Evolutionary conservation across 2,797 vertebrate species (phyloP), one percentile per base, ranked within the genome.

Genomic region (Schizothorax lantsangensis): DNA sequence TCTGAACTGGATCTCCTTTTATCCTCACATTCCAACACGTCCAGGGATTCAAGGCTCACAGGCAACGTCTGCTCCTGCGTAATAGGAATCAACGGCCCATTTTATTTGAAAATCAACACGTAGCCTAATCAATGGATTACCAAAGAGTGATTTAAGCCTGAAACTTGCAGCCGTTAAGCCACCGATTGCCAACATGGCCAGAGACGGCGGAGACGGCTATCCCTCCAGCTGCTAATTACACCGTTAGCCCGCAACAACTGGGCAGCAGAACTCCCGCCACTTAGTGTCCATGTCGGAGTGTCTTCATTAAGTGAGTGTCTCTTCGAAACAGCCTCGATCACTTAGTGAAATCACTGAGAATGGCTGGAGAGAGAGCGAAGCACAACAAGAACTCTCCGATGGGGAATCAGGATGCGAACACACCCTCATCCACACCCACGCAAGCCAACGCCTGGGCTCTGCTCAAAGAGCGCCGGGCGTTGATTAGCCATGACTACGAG

Each of bases 401-500:
- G 43, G 45, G 68, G 57, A 69, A 26, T 17, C 33, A 66, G 64
- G 64, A 78, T 75, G 81, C 72, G 38, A 81, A 87, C 86, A 87
- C 83, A 62, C 57, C 33, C 86, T 85, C 78, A 52, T 89, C 87
- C 80, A 90, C 90, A 85, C 83, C n/a, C 82, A 86, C 88, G 73
- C 79, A 88, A 93, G 74, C 86, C 85, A 73, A 88, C 80, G 88
- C 86, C 88, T 83, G 64, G 64, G 88, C 83, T 86, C 57, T 79
- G 84, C 85, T 87, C 85, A 80, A 59, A 94, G 93, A 93, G 91
- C 90, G 90, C 92, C 91, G 93, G 95, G 93, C 91, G 93, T 93
- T 95, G 95, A 96, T 95, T 95, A 95, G 93, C 92, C 93, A 91
- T 94, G 94, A 95, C 95, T 95, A 95, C 94, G 94, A 95, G 93